Evolutionary conservation across 2,113 vertebrate species (phyloP), one percentile per base, ranked within the genome.

Genomic region (Australoheros scitulus): DNA sequence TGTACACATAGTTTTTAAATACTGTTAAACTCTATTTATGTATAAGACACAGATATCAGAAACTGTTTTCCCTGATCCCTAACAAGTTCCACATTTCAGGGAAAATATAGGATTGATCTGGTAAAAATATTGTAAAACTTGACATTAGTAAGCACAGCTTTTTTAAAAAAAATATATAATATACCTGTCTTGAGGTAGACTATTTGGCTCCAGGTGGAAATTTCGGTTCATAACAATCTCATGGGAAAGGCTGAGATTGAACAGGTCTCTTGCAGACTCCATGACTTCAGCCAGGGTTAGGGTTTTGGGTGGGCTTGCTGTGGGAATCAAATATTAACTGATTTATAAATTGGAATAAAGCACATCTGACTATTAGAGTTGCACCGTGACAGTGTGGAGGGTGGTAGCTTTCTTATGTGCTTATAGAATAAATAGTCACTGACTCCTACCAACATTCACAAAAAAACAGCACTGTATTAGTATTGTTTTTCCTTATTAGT

Each of bases 281-380:
- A 98, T 98, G 70, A 99, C 95, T 43, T 98, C 97, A 36, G 98
- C 97, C 91, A 98, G 95, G 1, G 95, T 97, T 65, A 96, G 65
- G 4, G 80, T 63, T 93, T 96, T 97, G 50, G 98, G 97, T 82
- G 98, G 97, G 85, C 98, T 99, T 61, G 96, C 96, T 96, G 96
- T 87, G 85, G 85, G 29, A 59, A 57, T 2, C 43, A 86, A 63
- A 63, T 18, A 76, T 57, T 29, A 88, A 55, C 20, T 56, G 63
- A 57, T 61, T 57, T 38, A 3, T 76, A 74, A 82, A 34, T 3
- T 10, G 22, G 17, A 1, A 52, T 26, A 50, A 43, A 61, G 43
- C 43, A 29, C 18, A 24, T 50, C 9, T 4, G 26, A 26, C 11
- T 32, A 26, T 24, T 52, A 24, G 60, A n/a, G 26, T 11, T 60